Percentiles rank a stretch among this genome's conserved stretches.
These are phyloP conservation scores for Beroe ovata DNA, from an alignment of 37 sponge, comb jelly and placozoan species.

Conservation along the genomic window DNA sequence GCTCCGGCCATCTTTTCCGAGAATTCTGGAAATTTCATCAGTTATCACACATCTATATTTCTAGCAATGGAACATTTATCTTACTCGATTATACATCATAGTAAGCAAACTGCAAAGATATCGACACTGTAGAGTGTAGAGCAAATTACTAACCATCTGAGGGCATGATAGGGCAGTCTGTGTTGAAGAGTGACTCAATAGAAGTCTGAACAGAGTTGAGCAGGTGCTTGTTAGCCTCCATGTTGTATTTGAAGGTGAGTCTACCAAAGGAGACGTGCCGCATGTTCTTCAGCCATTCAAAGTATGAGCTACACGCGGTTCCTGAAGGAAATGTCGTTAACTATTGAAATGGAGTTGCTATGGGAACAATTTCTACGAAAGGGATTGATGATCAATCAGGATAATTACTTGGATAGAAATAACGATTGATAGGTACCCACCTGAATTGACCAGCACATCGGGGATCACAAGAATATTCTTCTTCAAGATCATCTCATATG, in stretches of 20 bases:
- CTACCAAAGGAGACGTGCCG: slow-evolving; percentile 96
- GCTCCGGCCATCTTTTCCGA: slow-evolving; percentile 70
- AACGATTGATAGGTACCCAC: too few relatives aligned
- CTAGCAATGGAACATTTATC: neutral
- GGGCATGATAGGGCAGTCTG: slow-evolving; percentile 47
- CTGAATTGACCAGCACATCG: slow-evolving; percentile 65
- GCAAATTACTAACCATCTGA: slow-evolving; percentile 18
- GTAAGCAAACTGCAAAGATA: neutral
- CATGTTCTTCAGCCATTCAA: slow-evolving; percentile 99
- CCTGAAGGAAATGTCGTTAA: slow-evolving; percentile 85
- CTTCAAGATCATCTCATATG: slow-evolving; percentile 83
- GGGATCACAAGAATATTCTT: slow-evolving; percentile 87
- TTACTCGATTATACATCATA: neutral
- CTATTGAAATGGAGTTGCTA: too few relatives aligned
- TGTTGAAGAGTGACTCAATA: slow-evolving; percentile 60
- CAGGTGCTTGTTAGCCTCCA: slow-evolving; percentile 84
- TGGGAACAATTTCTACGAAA: too few relatives aligned
- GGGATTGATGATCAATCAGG: too few relatives aligned
- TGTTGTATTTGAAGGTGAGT: slow-evolving; percentile 91
- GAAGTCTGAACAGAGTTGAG: slow-evolving; percentile 68
- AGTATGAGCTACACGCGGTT: slow-evolving; percentile 97
- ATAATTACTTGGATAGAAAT: too few relatives aligned
- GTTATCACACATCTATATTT: neutral
- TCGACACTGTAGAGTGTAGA: neutral
- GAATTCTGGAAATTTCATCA: neutral